Percentiles rank a stretch among this genome's conserved stretches.
Evolutionary conservation across 2,888 invertebrate genomes (phyloP).

Genomic region (Dolomedes plantarius): DNA sequence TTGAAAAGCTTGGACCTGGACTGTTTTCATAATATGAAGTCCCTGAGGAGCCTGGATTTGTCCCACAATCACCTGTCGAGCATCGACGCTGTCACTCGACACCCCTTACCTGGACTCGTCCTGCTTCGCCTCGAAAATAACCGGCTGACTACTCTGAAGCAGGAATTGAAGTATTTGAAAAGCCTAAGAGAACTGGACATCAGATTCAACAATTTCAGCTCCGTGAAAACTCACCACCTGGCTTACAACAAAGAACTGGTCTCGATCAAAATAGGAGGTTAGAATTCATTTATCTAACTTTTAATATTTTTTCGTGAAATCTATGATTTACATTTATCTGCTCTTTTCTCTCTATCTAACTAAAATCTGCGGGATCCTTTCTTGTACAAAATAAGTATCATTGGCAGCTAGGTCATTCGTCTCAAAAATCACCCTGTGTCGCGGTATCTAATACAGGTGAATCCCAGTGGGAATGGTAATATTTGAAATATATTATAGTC

Average conservation of each 20-base stretch:
- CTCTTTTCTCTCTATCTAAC: too few relatives aligned
- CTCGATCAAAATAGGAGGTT: conserved; percentile 34
- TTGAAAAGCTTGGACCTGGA: conserved; percentile 75
- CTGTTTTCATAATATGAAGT: conserved; percentile 75
- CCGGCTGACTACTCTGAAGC: conserved; percentile 8
- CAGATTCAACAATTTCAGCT: conserved; percentile 28
- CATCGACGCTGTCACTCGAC: conserved; percentile 28
- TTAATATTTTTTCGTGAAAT: background rate
- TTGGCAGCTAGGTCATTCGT: too few relatives aligned
- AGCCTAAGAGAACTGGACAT: conserved; percentile 38
- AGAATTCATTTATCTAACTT: background rate
- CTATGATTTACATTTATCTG: background rate
- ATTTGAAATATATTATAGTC: too few relatives aligned
- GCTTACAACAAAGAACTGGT: conserved; percentile 26
- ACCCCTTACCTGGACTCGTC: conserved; percentile 29
- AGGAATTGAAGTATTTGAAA: conserved; percentile 40
- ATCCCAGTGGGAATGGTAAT: too few relatives aligned
- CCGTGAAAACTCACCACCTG: conserved; percentile 33
- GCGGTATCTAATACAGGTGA: too few relatives aligned
- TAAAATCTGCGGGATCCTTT: too few relatives aligned
- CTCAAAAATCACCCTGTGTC: too few relatives aligned
- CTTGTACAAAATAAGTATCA: too few relatives aligned
- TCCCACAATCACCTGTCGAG: conserved; percentile 42
- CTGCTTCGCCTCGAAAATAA: conserved; percentile 38
- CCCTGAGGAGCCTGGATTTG: conserved; percentile 35